Percentiles rank a stretch among this genome's conserved stretches.
These are phyloP conservation scores for Athalia rosae DNA, from an alignment of 2,888 invertebrate species.

Conservation along the genomic window DNA sequence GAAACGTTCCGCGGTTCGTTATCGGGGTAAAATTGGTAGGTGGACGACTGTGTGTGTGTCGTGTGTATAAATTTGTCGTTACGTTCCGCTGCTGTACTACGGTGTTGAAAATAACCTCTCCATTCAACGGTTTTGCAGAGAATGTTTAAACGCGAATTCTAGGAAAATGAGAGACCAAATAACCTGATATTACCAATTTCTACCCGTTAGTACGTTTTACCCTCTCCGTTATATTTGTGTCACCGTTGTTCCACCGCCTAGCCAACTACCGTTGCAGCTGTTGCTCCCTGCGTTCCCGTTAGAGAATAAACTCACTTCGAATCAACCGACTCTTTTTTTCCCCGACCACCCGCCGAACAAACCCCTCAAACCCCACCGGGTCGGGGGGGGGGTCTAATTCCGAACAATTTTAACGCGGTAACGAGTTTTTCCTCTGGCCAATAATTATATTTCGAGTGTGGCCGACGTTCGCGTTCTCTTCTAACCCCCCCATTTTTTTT, in stretches of 20 bases:
- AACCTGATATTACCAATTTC: slow-evolving; percentile 32
- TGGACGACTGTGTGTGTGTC: no score
- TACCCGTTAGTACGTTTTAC: neutral
- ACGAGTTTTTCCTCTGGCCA: slow-evolving; percentile 2
- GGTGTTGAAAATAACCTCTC: neutral
- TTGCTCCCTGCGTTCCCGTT: neutral
- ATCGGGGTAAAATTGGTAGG: no score
- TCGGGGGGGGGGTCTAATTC: slow-evolving; percentile 1
- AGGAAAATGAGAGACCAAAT: slow-evolving; percentile 15
- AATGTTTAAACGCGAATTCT: neutral
- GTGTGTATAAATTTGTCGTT: no score
- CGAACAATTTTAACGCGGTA: neutral
- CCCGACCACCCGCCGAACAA: no score
- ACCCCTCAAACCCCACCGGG: neutral
- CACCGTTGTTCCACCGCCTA: neutral
- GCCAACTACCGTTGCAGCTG: neutral
- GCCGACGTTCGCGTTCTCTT: neutral
- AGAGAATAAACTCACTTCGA: slow-evolving; percentile 1
- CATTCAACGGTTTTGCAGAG: neutral
- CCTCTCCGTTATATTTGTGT: neutral
- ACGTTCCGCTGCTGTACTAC: neutral
- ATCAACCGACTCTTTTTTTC: no score
- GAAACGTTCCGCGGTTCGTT: no score
- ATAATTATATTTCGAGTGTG: slow-evolving; percentile 2
- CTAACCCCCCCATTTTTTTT: neutral